phyloP scores from a whole-genome alignment of 1,140 invertebrate genomes.

The Drosophila fuyamai region DNA sequence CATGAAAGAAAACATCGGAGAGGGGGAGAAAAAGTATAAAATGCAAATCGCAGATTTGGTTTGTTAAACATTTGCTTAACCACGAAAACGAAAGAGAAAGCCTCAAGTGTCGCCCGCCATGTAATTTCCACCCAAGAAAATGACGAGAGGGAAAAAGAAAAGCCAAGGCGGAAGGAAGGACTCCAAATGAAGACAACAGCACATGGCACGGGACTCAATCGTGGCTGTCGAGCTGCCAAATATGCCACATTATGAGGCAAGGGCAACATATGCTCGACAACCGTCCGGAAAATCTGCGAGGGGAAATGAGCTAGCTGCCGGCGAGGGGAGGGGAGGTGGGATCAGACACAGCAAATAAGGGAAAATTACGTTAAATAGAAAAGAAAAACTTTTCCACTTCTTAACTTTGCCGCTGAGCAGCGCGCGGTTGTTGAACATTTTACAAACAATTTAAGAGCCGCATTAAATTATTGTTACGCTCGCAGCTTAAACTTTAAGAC shows the following conservation, averaged over 20 bases:
- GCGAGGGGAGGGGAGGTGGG: not conserved
- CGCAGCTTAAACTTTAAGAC: slow-evolving; percentile 77
- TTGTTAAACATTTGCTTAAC: slow-evolving; percentile 83
- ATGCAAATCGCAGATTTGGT: slow-evolving; percentile 82
- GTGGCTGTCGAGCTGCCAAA: slow-evolving; percentile 56
- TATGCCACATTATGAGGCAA: slow-evolving; percentile 78
- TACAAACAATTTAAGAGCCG: slow-evolving; percentile 81
- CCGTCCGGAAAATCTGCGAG: slow-evolving; percentile 51
- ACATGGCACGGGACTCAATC: slow-evolving; percentile 50
- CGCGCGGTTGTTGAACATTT: slow-evolving; percentile 79
- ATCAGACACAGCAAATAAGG: slow-evolving; percentile 70
- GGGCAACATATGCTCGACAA: slow-evolving; percentile 77
- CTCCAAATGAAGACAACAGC: slow-evolving; percentile 63
- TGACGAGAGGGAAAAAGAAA: slow-evolving; percentile 21
- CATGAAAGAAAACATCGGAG: slow-evolving; percentile 37
- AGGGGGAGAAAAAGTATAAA: slow-evolving; percentile 60
- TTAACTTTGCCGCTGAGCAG: slow-evolving; percentile 65
- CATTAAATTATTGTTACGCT: slow-evolving; percentile 84
- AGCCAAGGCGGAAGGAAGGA: slow-evolving; percentile 44
- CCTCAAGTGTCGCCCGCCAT: slow-evolving; percentile 28
- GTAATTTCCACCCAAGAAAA: slow-evolving; percentile 25
- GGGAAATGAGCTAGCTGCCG: slow-evolving; percentile 57
- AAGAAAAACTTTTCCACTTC: slow-evolving; percentile 81
- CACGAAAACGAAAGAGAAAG: slow-evolving; percentile 69
- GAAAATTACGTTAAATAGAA: slow-evolving; percentile 83